Evolutionary conservation across 2,797 vertebrate species (phyloP).

Genomic region (Melopsittacus undulatus): DNA sequence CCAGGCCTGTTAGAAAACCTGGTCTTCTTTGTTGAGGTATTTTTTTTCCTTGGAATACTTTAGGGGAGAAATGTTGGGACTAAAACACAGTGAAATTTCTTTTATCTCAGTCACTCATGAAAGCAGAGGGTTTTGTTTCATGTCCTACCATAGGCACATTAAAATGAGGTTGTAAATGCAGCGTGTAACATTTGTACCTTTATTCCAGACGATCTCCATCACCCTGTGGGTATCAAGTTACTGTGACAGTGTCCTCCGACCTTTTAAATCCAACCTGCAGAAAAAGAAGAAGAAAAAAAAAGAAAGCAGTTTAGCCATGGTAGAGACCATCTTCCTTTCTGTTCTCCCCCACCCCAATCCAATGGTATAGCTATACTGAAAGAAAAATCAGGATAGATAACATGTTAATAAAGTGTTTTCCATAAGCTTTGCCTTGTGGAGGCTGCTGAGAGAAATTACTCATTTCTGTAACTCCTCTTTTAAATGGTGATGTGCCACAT

Average conservation of each 20-base stretch:
- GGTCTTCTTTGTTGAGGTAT: conserved; percentile 95
- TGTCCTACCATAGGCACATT: background rate
- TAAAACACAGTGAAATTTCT: background rate
- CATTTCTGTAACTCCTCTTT: background rate
- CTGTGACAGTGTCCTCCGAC: conserved; percentile 88
- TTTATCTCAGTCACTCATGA: background rate
- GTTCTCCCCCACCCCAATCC: background rate
- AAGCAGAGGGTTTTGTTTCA: background rate
- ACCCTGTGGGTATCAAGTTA: conserved; percentile 90
- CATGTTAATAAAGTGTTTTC: background rate
- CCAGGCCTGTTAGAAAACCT: conserved; percentile 90
- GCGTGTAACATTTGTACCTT: background rate
- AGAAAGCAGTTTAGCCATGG: conserved; percentile 84
- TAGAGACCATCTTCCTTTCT: conserved; percentile 63
- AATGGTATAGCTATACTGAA: background rate
- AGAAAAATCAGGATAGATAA: background rate
- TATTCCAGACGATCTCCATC: conserved; percentile 85
- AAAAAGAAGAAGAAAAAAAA: conserved; percentile 99
- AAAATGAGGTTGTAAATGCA: background rate
- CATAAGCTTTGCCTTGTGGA: background rate
- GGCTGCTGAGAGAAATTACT: background rate
- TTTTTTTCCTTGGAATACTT: background rate
- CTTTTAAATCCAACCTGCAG: conserved; percentile 93
- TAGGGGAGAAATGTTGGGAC: background rate
- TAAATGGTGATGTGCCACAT: background rate